These are phyloP conservation scores for Semnornis frantzii DNA, from an alignment of 2,113 vertebrate genomes.

Conservation along the genomic window DNA sequence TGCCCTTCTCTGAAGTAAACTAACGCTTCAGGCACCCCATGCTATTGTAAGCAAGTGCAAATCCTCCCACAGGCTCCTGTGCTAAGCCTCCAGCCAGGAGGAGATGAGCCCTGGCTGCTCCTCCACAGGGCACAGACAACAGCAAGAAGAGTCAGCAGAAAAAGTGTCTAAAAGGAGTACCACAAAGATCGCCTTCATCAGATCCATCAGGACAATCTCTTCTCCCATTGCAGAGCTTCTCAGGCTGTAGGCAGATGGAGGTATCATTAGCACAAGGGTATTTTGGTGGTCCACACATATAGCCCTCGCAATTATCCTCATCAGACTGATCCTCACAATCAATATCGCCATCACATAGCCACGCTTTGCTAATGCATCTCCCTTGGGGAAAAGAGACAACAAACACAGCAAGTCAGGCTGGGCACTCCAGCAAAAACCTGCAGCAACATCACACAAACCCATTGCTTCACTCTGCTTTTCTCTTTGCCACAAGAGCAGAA, in stretches of 20 bases:
- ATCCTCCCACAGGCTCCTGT: background rate
- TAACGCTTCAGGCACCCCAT: background rate
- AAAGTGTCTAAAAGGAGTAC: slow-evolving; percentile 75
- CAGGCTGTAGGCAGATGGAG: slow-evolving; percentile 90
- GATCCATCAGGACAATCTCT: slow-evolving; percentile 93
- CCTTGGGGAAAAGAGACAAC: slow-evolving; percentile 82
- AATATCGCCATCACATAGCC: slow-evolving; percentile 97
- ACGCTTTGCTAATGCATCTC: slow-evolving; percentile 97
- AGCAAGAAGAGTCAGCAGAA: background rate
- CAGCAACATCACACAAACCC: background rate
- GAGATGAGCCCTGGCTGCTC: background rate
- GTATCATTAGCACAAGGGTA: slow-evolving; percentile 95
- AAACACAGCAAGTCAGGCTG: slow-evolving; percentile 54
- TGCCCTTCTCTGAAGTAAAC: background rate
- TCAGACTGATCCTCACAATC: slow-evolving; percentile 98
- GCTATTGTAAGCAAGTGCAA: background rate
- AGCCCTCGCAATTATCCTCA: slow-evolving; percentile 91
- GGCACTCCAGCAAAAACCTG: background rate
- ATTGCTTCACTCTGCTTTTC: background rate
- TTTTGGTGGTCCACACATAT: slow-evolving; percentile 93
- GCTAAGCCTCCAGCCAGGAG: background rate
- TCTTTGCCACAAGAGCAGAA: background rate
- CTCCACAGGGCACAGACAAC: background rate
- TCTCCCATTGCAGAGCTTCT: slow-evolving; percentile 94
- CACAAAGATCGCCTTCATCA: slow-evolving; percentile 94